These are phyloP conservation scores for Zygogramma bicolorata DNA, from an alignment of 2,888 invertebrate genomes.

Conservation along the genomic window DNA sequence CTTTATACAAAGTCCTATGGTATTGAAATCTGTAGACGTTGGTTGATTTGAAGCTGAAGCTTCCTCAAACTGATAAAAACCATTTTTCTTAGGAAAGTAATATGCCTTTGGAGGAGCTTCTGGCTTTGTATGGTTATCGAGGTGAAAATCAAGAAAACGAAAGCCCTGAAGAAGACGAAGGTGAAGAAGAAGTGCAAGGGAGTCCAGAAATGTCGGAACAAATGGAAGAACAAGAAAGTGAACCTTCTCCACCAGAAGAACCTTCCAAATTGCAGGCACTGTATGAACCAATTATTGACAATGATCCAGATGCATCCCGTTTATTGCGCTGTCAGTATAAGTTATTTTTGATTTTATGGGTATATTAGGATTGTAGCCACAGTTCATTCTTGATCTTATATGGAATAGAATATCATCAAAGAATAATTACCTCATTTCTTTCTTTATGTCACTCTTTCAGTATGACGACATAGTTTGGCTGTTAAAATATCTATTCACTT, in stretches of 20 bases:
- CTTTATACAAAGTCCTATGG: background rate
- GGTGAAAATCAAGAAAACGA: conserved; percentile 64
- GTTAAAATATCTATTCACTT: no score
- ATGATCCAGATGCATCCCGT: conserved; percentile 66
- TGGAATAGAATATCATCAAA: no score
- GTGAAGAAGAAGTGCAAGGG: conserved; percentile 65
- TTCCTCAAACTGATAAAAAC: background rate
- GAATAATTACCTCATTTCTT: no score
- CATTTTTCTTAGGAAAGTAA: conserved; percentile 80
- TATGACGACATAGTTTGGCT: no score
- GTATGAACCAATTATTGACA: conserved; percentile 68
- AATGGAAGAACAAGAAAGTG: conserved; percentile 59
- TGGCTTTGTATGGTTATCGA: conserved; percentile 86
- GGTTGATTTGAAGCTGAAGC: background rate
- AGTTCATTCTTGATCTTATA: no score
- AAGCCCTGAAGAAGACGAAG: conserved; percentile 64
- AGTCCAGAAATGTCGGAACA: conserved; percentile 68
- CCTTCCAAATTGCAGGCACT: conserved; percentile 71
- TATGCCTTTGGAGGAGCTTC: conserved; percentile 94
- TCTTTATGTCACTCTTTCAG: no score
- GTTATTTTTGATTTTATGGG: background rate
- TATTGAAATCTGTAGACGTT: background rate
- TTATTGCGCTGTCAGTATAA: conserved; percentile 68
- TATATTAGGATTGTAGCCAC: no score
- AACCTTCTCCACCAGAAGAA: conserved; percentile 60